Evolutionary conservation across 2,113 vertebrate species (phyloP), one percentile per base, ranked within the genome.

Genomic region (Pangasianodon hypophthalmus): DNA sequence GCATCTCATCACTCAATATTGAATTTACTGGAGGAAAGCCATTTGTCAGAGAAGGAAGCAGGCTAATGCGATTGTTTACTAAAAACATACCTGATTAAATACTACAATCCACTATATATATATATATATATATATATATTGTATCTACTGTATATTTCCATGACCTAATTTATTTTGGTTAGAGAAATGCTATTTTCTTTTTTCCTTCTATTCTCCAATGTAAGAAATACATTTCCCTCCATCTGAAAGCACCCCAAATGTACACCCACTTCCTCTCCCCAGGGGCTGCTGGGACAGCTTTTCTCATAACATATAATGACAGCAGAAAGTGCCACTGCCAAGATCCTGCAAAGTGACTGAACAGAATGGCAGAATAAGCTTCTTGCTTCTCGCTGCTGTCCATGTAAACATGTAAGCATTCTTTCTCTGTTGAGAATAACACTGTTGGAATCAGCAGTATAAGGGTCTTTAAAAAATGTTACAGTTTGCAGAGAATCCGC

Each of bases 261-360:
- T 48, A 73, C 60, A 83, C 80, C 82, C 85, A 88, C 62, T 44
- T n/a, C 52, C 87, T 52, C 84, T 83, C 60, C 75, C 87, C 37
- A n/a, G 41, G 89, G 89, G 26, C 46, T 83, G 44, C 83, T 48
- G 67, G 46, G 64, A 89, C 69, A 44, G 62, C 69, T 91, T 91
- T 85, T 91, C 85, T 85, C 62, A 85, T 87, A 82, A 87, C 54
- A 24, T 77, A 67, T 75, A 90, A 85, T 88, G 89, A 90, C 87
- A 90, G 67, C 81, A 77, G 60, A 89, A 84, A 87, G 32, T 87
- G 81, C 52, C 60, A 67, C 83, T 90, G 83, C 88, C 46, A 64
- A 87, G 41, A 67, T 67, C 84, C 60, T 37, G 77, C 64, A 54
- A 64, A 88, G 44, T 79, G 77, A 80, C 83, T 48, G 60, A 69